Conservation (phyloP, 2,888 invertebrate species). For the Willowsia nigromaculata region DNA sequence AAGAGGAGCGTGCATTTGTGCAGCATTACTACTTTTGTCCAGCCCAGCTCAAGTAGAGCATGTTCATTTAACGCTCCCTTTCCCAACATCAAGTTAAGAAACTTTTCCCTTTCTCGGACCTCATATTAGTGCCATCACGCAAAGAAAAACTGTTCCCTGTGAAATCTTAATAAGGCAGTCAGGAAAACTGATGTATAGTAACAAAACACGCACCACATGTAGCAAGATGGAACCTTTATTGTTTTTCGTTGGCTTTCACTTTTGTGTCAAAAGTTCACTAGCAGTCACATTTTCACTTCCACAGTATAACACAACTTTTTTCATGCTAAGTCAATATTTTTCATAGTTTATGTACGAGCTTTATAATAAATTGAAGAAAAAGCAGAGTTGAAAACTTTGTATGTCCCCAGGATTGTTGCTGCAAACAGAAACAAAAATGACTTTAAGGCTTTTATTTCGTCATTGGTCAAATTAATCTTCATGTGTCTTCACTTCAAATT, state of each 20-base stretch:
- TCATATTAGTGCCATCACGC: not conserved
- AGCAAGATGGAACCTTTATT: not conserved
- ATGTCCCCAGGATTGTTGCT: too few species aligned
- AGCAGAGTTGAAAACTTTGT: too few species aligned
- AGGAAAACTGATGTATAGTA: not conserved
- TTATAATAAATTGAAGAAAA: too few species aligned
- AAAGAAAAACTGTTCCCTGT: not conserved
- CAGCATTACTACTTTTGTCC: not conserved
- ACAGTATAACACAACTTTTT: too few species aligned
- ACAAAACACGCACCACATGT: not conserved
- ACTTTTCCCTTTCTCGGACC: not conserved
- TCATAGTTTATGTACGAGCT: too few species aligned
- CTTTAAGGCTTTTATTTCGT: too few species aligned
- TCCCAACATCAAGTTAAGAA: not conserved
- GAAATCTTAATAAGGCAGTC: not conserved
- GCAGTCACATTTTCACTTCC: not conserved
- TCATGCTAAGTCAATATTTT: too few species aligned
- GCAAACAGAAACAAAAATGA: too few species aligned
- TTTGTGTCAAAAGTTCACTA: not conserved
- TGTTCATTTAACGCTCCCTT: slow-evolving; percentile 5
- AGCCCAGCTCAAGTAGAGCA: slow-evolving; percentile 33
- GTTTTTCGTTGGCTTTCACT: not conserved
- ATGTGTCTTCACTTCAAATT: too few species aligned
- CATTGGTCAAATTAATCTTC: too few species aligned
- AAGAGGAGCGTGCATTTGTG: not conserved